Conservation (phyloP, 2,888 invertebrate species). For the Cryptus armator region DNA sequence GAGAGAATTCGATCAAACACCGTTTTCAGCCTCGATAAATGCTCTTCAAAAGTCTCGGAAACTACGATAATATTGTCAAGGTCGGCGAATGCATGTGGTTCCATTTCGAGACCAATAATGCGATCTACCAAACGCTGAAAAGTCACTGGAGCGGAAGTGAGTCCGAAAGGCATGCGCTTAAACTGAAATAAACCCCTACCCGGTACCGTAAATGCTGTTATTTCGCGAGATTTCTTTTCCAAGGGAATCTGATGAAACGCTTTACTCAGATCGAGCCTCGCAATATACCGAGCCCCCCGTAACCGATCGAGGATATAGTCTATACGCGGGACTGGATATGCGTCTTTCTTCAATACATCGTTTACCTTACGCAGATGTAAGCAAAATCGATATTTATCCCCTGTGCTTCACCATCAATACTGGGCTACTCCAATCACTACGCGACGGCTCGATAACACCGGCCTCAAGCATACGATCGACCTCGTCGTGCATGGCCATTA, state of each 20-base stretch:
- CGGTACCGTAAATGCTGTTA: too few relatives aligned
- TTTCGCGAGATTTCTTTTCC: too few relatives aligned
- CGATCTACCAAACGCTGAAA: conserved; percentile 70
- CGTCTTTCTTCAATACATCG: conserved; percentile 74
- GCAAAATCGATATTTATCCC: conserved; percentile 74
- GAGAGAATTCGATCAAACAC: too few relatives aligned
- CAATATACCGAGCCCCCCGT: conserved; percentile 62
- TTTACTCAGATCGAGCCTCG: conserved; percentile 68
- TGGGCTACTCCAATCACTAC: conserved; percentile 75
- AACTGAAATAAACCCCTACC: too few relatives aligned
- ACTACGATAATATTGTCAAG: too few relatives aligned
- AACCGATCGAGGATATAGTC: conserved; percentile 71
- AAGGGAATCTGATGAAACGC: too few relatives aligned
- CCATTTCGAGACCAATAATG: conserved; percentile 68
- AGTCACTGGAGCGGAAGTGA: conserved; percentile 70
- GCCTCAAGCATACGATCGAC: conserved; percentile 76
- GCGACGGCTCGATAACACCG: conserved; percentile 75
- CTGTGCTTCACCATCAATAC: conserved; percentile 75
- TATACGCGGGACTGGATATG: conserved; percentile 77
- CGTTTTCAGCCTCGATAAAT: conserved; percentile 5
- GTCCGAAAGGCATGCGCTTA: too few relatives aligned
- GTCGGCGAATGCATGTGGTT: conserved; percentile 58
- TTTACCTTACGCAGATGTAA: conserved; percentile 77
- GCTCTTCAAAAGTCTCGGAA: conserved; percentile 17
- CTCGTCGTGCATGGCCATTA: conserved; percentile 66